Conservation (phyloP, 2,113 vertebrate genomes). For the Psettodes erumei region DNA sequence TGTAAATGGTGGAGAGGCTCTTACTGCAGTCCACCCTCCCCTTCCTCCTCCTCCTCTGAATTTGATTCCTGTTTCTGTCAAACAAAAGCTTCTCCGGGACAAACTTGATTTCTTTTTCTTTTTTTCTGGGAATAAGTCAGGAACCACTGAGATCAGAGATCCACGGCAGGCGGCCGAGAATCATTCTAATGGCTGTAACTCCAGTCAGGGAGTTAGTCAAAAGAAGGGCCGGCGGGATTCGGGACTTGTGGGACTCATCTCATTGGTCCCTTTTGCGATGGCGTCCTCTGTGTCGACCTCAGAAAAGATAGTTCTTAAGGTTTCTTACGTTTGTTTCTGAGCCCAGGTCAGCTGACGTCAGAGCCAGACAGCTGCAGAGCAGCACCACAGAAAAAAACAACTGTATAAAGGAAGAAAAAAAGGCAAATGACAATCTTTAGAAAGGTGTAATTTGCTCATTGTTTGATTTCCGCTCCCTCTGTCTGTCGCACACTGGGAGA, state of each 20-base stretch:
- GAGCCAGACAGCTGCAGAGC: constrained; percentile 50
- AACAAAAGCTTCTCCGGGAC: background rate
- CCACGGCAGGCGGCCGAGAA: background rate
- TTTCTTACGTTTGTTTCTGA: constrained; percentile 24
- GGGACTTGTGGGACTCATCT: background rate
- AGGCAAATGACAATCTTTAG: constrained; percentile 85
- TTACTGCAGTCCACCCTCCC: background rate
- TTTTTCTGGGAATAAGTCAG: background rate
- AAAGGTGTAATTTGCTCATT: constrained; percentile 77
- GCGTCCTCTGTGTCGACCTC: background rate
- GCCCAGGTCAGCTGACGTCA: background rate
- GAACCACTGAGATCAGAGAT: background rate
- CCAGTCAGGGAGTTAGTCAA: background rate
- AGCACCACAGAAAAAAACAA: constrained; percentile 23
- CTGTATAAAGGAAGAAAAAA: constrained; percentile 62
- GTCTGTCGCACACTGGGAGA: too few relatives aligned
- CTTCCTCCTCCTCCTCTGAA: background rate
- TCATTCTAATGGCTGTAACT: background rate
- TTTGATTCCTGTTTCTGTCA: background rate
- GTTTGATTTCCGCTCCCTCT: too few relatives aligned
- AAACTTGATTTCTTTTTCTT: too few relatives aligned
- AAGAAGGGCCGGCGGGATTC: background rate
- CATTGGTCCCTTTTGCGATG: background rate
- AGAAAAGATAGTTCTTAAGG: constrained; percentile 3
- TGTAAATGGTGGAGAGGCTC: background rate